Conservation (phyloP, 2,113 vertebrate genomes). For the Thamnaconus septentrionalis region DNA sequence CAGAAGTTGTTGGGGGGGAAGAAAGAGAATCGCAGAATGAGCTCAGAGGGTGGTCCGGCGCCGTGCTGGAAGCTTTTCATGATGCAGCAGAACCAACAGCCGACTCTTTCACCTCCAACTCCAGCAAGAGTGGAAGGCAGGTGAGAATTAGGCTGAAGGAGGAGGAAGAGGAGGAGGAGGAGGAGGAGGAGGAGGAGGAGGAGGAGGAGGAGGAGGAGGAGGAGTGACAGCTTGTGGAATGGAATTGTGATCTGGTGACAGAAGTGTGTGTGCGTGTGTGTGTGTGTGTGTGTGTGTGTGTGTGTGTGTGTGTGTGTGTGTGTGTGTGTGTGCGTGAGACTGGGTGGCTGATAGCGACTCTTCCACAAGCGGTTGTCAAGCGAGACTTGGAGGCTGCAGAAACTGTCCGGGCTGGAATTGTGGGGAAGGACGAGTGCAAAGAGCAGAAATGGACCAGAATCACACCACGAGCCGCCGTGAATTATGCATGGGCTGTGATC, state of each 20-base stretch:
- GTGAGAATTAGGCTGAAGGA: neutral
- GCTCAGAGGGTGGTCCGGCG: slow-evolving; percentile 39
- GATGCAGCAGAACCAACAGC: slow-evolving; percentile 32
- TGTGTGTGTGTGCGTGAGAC: no score
- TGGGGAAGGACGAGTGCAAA: slow-evolving; percentile 22
- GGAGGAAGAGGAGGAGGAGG: slow-evolving; percentile 8
- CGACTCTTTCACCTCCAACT: slow-evolving; percentile 37
- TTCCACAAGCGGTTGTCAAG: no score
- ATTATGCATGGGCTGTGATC: slow-evolving; percentile 69
- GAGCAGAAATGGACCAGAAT: slow-evolving; percentile 22
- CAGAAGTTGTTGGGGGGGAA: neutral
- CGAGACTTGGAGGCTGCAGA: no score
- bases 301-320: no score
- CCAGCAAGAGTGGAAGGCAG: neutral
- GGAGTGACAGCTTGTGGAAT: no score
- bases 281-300: no score
- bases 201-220: no score
- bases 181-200: neutral
- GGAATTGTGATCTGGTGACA: no score
- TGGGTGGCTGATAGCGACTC: no score
- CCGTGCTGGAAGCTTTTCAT: slow-evolving; percentile 27
- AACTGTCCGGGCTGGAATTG: no score
- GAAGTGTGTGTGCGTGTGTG: no score
- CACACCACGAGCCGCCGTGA: slow-evolving; percentile 37
- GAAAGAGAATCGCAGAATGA: slow-evolving; percentile 43